phyloP scores from a whole-genome alignment of 2,113 vertebrate species.

The Oryctolagus cuniculus region DNA sequence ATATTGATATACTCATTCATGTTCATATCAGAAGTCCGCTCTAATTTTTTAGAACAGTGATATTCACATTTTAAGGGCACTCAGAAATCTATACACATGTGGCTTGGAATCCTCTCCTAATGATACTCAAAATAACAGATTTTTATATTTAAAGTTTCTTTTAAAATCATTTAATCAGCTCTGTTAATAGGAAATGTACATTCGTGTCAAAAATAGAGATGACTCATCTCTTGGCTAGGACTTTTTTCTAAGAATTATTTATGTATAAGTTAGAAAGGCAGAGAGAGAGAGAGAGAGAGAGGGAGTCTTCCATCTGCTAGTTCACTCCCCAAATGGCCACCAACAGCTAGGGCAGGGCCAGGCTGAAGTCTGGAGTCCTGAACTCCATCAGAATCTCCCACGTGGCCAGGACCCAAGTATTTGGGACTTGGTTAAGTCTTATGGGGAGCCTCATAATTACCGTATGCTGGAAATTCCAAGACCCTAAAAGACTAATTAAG shows the following conservation, averaged over 20 bases:
- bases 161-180: conserved; percentile 34
- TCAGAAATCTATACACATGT: conserved; percentile 30
- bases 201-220: neutral
- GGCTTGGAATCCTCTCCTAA: conserved; percentile 3
- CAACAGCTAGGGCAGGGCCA: no score
- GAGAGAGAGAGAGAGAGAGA: no score
- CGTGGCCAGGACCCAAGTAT: no score
- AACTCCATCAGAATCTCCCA: no score
- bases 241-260: no score
- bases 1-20: neutral
- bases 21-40: neutral
- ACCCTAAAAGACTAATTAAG: conserved; percentile 11
- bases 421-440: neutral
- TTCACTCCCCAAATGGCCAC: no score
- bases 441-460: conserved; percentile 28
- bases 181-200: conserved; percentile 49
- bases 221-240: conserved; percentile 44
- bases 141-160: conserved; percentile 29
- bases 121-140: conserved; percentile 2
- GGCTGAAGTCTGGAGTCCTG: no score
- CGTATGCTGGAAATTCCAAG: conserved; percentile 44
- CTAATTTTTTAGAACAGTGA: conserved; percentile 14
- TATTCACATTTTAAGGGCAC: conserved; percentile 22
- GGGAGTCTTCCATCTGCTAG: no score
- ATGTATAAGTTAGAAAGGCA: no score